Evolutionary conservation across 2,888 invertebrate species (phyloP), one percentile per base, ranked within the genome.

Genomic region (Dasypogon diadema): DNA sequence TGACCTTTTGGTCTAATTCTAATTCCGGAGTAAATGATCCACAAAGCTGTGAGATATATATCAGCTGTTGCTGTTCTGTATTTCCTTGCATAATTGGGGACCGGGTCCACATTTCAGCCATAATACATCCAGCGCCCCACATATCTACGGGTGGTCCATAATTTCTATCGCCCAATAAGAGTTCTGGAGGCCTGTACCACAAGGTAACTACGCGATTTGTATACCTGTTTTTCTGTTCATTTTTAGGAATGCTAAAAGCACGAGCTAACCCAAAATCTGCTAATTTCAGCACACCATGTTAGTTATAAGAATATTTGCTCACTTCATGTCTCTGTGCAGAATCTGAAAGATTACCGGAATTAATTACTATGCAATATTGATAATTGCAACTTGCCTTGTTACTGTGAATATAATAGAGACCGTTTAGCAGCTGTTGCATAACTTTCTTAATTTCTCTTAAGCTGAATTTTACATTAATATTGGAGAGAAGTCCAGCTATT

Each of bases 71-170:
- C 82, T 98, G 98, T 82, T 99, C 99, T 0, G 98, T 97, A 65
- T 94, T 95, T 14, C 99, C 99, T 86, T 95, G 95, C 95, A 96
- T 96, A 77, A 96, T 96, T 0, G 96, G 98, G 2, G 93, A 93
- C 18, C 93, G 88, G 0, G 98, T 99, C 99, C 99, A 99, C 96
- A 99, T 96, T 88, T 99, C 99, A 0, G 99, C 99, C 99, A 99
- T 99, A 78, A 99, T 99, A 84, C 99, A 99, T 0, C 99, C 99
- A 0, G 97, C 98, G 0, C 95, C 95, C 95, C 95, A 95, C 87
- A 99, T 90, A 87, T 99, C 99, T 12, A 99, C 97, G 0, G 98
- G 95, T 0, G 98, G 96, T 0, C 97, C 97, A 83, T 99, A 99
- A 86, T 98, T 96, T 12, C 99, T 89, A 82, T 97, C 95, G 42